phyloP scores from a whole-genome alignment of 2,797 vertebrate genomes.

The Rhinichthys osculus region DNA sequence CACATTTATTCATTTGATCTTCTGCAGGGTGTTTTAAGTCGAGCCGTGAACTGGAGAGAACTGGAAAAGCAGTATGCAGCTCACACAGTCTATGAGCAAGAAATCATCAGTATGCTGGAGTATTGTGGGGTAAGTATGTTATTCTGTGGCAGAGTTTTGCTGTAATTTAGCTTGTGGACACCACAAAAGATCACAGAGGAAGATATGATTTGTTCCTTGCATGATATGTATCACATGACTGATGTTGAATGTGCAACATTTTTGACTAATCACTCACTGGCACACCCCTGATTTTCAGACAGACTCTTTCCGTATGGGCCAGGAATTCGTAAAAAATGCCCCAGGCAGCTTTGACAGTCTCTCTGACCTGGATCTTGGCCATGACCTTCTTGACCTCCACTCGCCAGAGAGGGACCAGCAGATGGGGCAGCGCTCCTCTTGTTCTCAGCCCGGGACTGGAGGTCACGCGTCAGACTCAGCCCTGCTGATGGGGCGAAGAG shows the following conservation, averaged over 20 bases:
- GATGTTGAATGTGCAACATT: slow-evolving; percentile 14
- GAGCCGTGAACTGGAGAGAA: slow-evolving; percentile 93
- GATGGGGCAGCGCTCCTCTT: slow-evolving; percentile 64
- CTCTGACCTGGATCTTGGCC: slow-evolving; percentile 72
- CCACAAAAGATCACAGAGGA: not conserved
- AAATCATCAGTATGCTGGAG: slow-evolving; percentile 92
- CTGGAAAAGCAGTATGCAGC: slow-evolving; percentile 94
- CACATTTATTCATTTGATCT: not conserved
- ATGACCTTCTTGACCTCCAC: slow-evolving; percentile 76
- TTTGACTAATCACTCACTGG: not conserved
- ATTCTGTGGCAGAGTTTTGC: not conserved
- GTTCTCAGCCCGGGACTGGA: slow-evolving; percentile 57
- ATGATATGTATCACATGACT: not conserved
- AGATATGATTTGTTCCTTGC: not conserved
- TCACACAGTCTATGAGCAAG: slow-evolving; percentile 93
- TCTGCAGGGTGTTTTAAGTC: slow-evolving; percentile 92
- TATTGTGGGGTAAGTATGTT: slow-evolving; percentile 91
- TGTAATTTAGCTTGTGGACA: not conserved
- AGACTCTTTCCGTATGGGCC: slow-evolving; percentile 94
- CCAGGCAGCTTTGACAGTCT: slow-evolving; percentile 75
- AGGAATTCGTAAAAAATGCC: slow-evolving; percentile 82
- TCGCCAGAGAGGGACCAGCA: slow-evolving; percentile 53
- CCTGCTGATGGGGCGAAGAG: slow-evolving; percentile 69
- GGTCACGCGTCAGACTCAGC: slow-evolving; percentile 56
- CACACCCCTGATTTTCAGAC: slow-evolving; percentile 74